These are phyloP conservation scores for Linepithema humile DNA, from an alignment of 1,140 invertebrate species.

Conservation along the genomic window DNA sequence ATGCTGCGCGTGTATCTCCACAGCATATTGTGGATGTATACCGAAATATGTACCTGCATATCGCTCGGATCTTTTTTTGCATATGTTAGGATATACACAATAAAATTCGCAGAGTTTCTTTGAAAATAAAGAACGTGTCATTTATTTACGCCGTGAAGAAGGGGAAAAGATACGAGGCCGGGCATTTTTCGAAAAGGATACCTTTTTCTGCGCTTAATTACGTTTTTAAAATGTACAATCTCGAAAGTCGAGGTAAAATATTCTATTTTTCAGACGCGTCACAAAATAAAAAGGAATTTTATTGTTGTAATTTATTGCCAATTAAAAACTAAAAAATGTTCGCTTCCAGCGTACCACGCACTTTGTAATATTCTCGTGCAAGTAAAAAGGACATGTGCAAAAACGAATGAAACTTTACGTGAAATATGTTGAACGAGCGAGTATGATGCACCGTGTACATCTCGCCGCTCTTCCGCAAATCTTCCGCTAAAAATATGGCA, in stretches of 20 bases:
- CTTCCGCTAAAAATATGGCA: background rate
- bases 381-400: background rate
- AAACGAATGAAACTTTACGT: conserved; percentile 7
- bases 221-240: background rate
- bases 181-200: background rate
- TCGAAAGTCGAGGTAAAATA: background rate
- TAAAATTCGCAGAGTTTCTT: background rate
- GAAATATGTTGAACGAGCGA: conserved; percentile 1
- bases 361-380: too few relatives aligned
- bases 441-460: background rate
- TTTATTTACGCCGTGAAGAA: too few relatives aligned
- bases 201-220: background rate
- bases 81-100: background rate
- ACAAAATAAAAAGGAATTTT: background rate
- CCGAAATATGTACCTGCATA: background rate
- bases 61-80: background rate
- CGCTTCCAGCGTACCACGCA: background rate
- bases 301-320: too few relatives aligned
- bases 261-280: background rate
- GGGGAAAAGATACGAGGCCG: background rate
- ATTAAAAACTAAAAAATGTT: background rate
- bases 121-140: background rate
- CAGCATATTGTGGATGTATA: background rate
- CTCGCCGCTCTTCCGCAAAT: background rate
- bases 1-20: background rate